Percentiles rank a stretch among this genome's conserved stretches.
Conservation (phyloP, 2,888 invertebrate species). For the Hedychridium roseum region DNA sequence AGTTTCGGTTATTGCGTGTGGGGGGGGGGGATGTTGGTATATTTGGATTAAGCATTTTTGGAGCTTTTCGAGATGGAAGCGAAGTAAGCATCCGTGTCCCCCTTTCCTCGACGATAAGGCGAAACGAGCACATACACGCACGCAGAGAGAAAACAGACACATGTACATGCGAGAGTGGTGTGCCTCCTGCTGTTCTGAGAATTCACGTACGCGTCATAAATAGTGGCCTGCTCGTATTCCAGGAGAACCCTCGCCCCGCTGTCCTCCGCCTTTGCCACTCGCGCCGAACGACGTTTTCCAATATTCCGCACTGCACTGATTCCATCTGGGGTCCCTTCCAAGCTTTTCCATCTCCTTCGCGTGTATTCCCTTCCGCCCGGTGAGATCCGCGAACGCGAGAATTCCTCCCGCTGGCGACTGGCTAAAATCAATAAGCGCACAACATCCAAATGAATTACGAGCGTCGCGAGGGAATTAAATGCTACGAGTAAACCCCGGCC, state of each 20-base stretch:
- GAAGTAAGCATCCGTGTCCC: conserved; percentile 29
- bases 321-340: conserved; percentile 54
- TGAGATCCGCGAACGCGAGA: background rate
- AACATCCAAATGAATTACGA: too few relatives aligned
- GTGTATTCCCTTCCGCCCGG: background rate
- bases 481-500: too few relatives aligned
- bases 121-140: conserved; percentile 30
- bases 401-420: background rate
- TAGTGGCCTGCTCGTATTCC: conserved; percentile 44
- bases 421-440: too few relatives aligned
- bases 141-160: too few relatives aligned
- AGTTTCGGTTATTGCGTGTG: too few relatives aligned
- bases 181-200: conserved; percentile 38
- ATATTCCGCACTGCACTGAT: conserved; percentile 59
- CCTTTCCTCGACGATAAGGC: conserved; percentile 28
- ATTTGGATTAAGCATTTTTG: too few relatives aligned
- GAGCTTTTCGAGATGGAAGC: too few relatives aligned
- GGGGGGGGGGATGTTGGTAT: too few relatives aligned
- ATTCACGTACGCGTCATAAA: conserved; percentile 62
- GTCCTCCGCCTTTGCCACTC: conserved; percentile 19
- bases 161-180: background rate
- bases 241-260: conserved; percentile 23
- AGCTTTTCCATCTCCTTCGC: conserved; percentile 22
- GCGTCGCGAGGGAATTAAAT: too few relatives aligned
- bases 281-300: conserved; percentile 55